Percentiles rank a stretch among this genome's conserved stretches.
Conservation (phyloP, 2,888 invertebrate genomes). For the Periphyllus acericola region DNA sequence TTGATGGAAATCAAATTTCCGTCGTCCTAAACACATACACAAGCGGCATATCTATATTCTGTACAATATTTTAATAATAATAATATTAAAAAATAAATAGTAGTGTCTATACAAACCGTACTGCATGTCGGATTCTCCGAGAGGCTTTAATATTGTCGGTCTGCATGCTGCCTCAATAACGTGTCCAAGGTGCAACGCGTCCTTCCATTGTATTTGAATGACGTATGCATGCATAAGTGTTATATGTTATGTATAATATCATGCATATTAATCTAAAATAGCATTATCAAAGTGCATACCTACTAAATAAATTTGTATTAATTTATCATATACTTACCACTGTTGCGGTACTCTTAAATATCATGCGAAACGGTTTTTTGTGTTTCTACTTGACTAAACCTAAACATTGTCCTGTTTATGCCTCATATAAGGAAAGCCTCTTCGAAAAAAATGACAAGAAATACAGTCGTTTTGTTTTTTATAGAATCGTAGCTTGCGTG, state of each 20-base stretch:
- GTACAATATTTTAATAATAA: background rate
- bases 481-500: no score
- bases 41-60: background rate
- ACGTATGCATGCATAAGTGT: background rate
- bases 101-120: background rate
- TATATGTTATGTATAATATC: background rate
- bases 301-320: background rate
- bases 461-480: no score
- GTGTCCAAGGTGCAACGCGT: background rate
- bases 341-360: background rate
- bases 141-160: background rate
- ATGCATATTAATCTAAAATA: background rate
- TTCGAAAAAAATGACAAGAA: no score
- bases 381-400: background rate
- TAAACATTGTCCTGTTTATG: background rate
- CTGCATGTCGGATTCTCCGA: slow-evolving; percentile 4
- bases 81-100: background rate
- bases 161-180: slow-evolving; percentile 16
- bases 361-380: background rate
- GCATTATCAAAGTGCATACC: background rate
- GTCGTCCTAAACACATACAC: slow-evolving; percentile 11
- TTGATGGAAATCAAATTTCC: slow-evolving; percentile 26
- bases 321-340: background rate
- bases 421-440: no score
- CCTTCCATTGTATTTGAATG: background rate